A percentile compares a stretch with the other conserved stretches of the same genome.
These are phyloP conservation scores for Oplegnathus fasciatus DNA, from an alignment of 2,113 vertebrate species.

Conservation along the genomic window DNA sequence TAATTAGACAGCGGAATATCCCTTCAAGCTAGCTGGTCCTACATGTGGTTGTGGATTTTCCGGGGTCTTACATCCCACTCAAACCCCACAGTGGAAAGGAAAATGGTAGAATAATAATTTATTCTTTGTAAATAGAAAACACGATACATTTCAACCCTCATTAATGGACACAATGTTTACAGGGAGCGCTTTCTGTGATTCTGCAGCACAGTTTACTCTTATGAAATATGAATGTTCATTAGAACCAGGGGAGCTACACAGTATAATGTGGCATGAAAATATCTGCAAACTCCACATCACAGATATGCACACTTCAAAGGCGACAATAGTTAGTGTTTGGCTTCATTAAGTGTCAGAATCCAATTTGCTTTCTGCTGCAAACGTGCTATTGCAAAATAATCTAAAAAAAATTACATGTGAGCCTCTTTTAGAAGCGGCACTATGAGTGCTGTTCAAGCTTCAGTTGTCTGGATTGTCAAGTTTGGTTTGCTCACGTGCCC, in stretches of 20 bases:
- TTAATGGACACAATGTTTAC: background rate
- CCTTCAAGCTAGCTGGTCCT: background rate
- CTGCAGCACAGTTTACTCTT: conserved; percentile 6
- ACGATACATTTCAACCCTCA: conserved; percentile 3
- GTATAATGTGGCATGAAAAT: background rate
- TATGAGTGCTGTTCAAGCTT: background rate
- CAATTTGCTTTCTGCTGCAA: background rate
- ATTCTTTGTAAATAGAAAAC: conserved; percentile 17
- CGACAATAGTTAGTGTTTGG: background rate
- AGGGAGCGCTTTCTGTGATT: background rate
- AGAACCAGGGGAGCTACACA: background rate
- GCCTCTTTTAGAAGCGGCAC: background rate
- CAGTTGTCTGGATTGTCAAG: background rate
- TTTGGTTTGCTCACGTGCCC: background rate
- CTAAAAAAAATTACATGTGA: background rate
- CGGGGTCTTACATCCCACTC: background rate
- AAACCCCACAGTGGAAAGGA: background rate
- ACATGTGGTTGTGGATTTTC: conserved; percentile 2
- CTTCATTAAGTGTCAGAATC: conserved; percentile 7
- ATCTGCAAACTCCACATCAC: background rate
- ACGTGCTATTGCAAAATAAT: background rate
- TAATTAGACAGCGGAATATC: conserved; percentile 9
- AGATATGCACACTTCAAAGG: background rate
- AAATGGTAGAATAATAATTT: conserved; percentile 30
- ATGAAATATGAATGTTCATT: conserved; percentile 47